Evolutionary conservation across 2,797 vertebrate species (phyloP), one percentile per base, ranked within the genome.

Genomic region (Megaceryle alcyon): DNA sequence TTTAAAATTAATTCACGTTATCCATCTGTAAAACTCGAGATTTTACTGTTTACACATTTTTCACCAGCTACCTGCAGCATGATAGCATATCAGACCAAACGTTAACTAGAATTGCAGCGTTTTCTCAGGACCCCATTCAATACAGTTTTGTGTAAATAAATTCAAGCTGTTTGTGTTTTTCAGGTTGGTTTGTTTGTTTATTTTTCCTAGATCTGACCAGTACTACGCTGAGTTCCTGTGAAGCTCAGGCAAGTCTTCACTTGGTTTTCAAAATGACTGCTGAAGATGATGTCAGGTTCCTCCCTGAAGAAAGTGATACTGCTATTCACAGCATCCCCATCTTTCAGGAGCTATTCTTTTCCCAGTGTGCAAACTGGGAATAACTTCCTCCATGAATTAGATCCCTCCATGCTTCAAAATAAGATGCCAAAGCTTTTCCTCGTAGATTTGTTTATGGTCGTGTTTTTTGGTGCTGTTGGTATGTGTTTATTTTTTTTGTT

Each of bases 301-400:
- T 56, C 35, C 8, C 10, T 39, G 28, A 44, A 35, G 33, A 33
- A 81, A 48, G 4, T 1, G 3, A n/a, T 48, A 15, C 18, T 20
- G n/a, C 56, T 75, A 2, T 43, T 70, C 1, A 0, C 16, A 81
- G 33, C 2, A 0, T 61, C 7, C 60, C 53, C 53, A 35, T 10
- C 53, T 56, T 44, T 12, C 20, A 35, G 28, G 64, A 82, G 20
- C 57, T 65, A 14, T 14, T 85, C 11, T 5, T 29, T 59, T 76
- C 43, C 14, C 49, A 39, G 17, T 21, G 29, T 3, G 4, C 22
- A 41, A 53, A 14, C 18, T 20, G 39, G 43, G 37, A 77, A 33
- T 17, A 14, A 1, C 26, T 26, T 77, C 53, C 60, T 37, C 35
- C 41, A 16, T 35, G 7, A 43, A 20, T 60, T 43, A 31, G 28